A percentile compares a stretch with the other conserved stretches of the same genome.
phyloP scores from a whole-genome alignment of 2,888 invertebrate species.

The Tortricodes alternella region DNA sequence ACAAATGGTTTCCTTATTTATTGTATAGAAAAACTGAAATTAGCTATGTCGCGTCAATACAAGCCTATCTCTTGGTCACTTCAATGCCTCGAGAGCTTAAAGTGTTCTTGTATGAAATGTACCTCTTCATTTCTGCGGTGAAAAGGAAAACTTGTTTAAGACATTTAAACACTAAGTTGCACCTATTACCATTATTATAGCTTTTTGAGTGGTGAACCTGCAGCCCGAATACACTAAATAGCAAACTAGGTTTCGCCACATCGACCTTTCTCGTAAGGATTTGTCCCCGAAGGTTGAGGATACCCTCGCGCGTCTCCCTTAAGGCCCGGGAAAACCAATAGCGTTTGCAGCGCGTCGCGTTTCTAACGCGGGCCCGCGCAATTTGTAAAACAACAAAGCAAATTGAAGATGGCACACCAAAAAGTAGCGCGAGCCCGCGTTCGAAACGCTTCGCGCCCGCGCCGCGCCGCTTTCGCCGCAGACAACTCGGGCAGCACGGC shows the following conservation, averaged over 20 bases:
- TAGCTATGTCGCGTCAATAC: slow-evolving; percentile 19
- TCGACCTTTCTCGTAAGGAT: slow-evolving; percentile 20
- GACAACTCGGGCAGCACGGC: no score
- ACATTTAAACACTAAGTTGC: neutral
- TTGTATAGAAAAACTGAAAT: neutral
- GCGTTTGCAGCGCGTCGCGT: no score
- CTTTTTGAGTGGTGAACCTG: neutral
- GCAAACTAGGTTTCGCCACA: slow-evolving; percentile 2
- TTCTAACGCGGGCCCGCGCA: no score
- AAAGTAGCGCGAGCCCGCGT: no score
- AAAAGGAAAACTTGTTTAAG: neutral
- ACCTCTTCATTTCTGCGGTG: slow-evolving; percentile 20
- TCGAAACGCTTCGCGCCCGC: no score
- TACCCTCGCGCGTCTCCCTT: no score
- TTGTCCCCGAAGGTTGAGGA: no score
- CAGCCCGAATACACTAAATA: neutral
- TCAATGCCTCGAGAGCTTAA: slow-evolving; percentile 33
- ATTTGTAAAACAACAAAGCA: no score
- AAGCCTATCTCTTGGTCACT: slow-evolving; percentile 36
- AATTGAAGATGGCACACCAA: no score
- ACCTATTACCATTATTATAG: neutral
- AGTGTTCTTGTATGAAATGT: slow-evolving; percentile 41
- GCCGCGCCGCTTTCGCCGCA: no score
- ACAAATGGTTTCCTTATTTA: neutral
- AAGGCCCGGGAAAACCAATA: no score